Conservation (phyloP, 2,113 vertebrate genomes). For the Accipiter cooperii region DNA sequence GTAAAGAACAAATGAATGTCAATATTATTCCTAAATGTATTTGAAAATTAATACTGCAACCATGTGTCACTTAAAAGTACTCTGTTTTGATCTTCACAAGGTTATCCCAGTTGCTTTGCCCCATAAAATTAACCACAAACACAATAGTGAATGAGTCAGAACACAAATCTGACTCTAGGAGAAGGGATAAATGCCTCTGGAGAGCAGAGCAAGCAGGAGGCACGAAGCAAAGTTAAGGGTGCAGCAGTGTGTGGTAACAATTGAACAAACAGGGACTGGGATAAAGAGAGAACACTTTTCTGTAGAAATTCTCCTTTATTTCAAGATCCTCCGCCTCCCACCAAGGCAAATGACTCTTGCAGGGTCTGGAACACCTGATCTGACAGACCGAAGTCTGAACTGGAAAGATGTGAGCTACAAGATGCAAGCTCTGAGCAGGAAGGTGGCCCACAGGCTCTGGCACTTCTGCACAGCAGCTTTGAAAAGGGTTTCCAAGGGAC, state of each 20-base stretch:
- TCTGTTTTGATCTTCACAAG: slow-evolving; percentile 16
- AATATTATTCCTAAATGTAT: not conserved
- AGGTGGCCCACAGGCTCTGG: not conserved
- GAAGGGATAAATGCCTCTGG: not conserved
- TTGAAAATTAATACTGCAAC: not conserved
- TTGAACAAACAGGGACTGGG: not conserved
- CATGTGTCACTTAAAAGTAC: not conserved
- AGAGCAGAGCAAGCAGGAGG: not conserved
- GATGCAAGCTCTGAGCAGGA: not conserved
- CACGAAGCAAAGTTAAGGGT: not conserved
- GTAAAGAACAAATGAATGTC: not conserved
- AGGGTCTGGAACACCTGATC: not conserved
- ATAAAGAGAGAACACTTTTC: not conserved
- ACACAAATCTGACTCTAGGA: not conserved
- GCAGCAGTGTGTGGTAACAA: not conserved
- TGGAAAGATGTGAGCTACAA: not conserved
- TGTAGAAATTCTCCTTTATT: not conserved
- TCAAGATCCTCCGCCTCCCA: not conserved
- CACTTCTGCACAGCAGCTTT: not conserved
- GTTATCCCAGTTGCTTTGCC: not conserved
- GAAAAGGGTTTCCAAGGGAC: slow-evolving; percentile 25
- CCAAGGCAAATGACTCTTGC: not conserved
- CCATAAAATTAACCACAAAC: not conserved
- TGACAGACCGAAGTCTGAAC: not conserved
- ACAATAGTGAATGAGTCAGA: not conserved